Evolutionary conservation across 2,888 invertebrate species (phyloP).

Genomic region (Leptothorax acervorum): DNA sequence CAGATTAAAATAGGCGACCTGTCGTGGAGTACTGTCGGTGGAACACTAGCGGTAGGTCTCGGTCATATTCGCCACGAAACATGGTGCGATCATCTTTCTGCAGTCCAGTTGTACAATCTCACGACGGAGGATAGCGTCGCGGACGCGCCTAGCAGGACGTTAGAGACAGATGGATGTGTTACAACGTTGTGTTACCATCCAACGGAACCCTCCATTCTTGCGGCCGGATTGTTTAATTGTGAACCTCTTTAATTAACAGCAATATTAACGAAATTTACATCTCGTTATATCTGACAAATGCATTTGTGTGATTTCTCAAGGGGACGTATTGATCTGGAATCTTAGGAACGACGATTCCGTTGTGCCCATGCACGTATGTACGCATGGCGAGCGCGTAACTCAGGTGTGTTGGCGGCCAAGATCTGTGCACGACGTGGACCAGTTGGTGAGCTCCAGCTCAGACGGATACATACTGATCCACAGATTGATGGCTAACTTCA

Average conservation of each 20-base stretch:
- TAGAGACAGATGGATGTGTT: slow-evolving; percentile 85
- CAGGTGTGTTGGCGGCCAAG: slow-evolving; percentile 80
- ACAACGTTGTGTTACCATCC: slow-evolving; percentile 86
- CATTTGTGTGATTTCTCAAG: slow-evolving; percentile 63
- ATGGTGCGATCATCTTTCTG: slow-evolving; percentile 83
- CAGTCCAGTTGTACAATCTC: slow-evolving; percentile 81
- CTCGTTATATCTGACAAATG: not conserved
- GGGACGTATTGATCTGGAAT: slow-evolving; percentile 84
- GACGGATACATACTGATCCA: slow-evolving; percentile 82
- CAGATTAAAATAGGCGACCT: slow-evolving; percentile 82
- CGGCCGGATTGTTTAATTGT: slow-evolving; percentile 85
- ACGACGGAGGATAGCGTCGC: slow-evolving; percentile 77
- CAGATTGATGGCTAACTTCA: slow-evolving; percentile 80
- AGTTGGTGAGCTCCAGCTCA: slow-evolving; percentile 80
- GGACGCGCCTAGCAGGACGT: slow-evolving; percentile 73
- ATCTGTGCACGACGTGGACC: slow-evolving; percentile 77
- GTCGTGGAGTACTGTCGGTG: slow-evolving; percentile 83
- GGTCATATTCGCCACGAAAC: slow-evolving; percentile 78
- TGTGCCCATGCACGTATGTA: slow-evolving; percentile 77
- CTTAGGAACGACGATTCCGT: slow-evolving; percentile 78
- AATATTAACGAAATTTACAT: not conserved
- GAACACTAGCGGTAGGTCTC: slow-evolving; percentile 80
- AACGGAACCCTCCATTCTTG: slow-evolving; percentile 85
- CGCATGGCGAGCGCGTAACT: slow-evolving; percentile 81
- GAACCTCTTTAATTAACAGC: slow-evolving; percentile 25